phyloP scores from a whole-genome alignment of 2,888 invertebrate species.

The Thera britannica region DNA sequence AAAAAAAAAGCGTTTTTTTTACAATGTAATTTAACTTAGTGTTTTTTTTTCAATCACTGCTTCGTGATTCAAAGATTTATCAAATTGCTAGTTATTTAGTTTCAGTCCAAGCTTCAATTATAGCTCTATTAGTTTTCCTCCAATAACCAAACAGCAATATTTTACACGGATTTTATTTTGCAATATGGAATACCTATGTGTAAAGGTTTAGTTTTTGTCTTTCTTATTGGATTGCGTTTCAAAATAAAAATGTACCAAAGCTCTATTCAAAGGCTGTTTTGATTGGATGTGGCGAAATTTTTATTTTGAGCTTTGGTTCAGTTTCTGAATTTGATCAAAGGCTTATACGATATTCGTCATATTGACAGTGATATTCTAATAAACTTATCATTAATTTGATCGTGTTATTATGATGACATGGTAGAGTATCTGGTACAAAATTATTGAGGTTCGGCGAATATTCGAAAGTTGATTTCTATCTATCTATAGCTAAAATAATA shows the following conservation, averaged over 20 bases:
- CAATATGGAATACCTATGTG: slow-evolving; percentile 10
- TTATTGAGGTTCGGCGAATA: too few species aligned
- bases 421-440: too few species aligned
- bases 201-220: slow-evolving; percentile 8
- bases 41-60: not conserved
- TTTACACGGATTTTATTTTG: slow-evolving; percentile 10
- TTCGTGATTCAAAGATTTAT: not conserved
- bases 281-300: slow-evolving; percentile 31
- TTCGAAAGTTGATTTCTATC: too few species aligned
- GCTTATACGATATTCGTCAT: slow-evolving; percentile 4
- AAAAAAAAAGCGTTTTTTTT: not conserved
- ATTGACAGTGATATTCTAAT: not conserved
- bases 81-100: not conserved
- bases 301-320: slow-evolving; percentile 2
- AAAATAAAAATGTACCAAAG: slow-evolving; percentile 37
- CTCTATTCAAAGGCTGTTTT: slow-evolving; percentile 36
- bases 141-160: not conserved
- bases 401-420: too few species aligned
- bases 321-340: slow-evolving; percentile 18
- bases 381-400: too few species aligned
- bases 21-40: not conserved
- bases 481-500: too few species aligned
- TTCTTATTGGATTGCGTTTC: slow-evolving; percentile 25
- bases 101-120: not conserved
- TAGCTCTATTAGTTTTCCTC: not conserved